phyloP scores from a whole-genome alignment of 2,113 vertebrate species.

The Ailurus styani region DNA sequence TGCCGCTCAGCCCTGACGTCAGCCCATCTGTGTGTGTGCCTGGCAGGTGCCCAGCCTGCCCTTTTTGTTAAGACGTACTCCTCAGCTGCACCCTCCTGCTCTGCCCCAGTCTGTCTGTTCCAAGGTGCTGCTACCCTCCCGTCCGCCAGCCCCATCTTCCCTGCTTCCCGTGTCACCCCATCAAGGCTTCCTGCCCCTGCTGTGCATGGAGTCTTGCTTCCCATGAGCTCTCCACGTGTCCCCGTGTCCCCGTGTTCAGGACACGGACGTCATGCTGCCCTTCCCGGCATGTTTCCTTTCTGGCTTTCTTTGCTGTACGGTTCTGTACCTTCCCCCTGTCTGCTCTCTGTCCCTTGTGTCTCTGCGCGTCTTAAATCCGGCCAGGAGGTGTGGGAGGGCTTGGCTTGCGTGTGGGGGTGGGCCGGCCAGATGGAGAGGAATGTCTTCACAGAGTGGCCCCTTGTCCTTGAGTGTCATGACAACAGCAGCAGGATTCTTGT shows the following conservation, averaged over 20 bases:
- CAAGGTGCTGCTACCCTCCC: fast-evolving
- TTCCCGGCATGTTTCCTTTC: background rate
- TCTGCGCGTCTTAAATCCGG: background rate
- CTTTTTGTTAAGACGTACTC: fast-evolving
- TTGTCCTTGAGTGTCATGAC: background rate
- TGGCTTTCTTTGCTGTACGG: background rate
- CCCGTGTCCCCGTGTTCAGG: too few relatives aligned
- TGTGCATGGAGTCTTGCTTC: fast-evolving
- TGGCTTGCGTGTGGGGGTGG: background rate
- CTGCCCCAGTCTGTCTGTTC: background rate
- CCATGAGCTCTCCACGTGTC: background rate
- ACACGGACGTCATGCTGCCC: background rate
- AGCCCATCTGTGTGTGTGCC: background rate
- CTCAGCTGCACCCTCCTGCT: fast-evolving
- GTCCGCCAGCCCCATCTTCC: background rate
- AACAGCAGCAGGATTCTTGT: background rate
- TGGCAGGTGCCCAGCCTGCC: background rate
- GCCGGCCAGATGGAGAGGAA: background rate
- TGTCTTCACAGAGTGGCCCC: background rate
- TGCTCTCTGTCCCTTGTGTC: background rate
- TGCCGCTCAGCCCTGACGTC: background rate
- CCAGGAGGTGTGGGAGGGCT: background rate
- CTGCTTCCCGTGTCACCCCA: fast-evolving
- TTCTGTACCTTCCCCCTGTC: background rate
- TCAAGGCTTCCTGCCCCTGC: fast-evolving